Base-by-base conservation (phyloP, 1,140 invertebrate species). In the Coptotermes formosanus region DNA sequence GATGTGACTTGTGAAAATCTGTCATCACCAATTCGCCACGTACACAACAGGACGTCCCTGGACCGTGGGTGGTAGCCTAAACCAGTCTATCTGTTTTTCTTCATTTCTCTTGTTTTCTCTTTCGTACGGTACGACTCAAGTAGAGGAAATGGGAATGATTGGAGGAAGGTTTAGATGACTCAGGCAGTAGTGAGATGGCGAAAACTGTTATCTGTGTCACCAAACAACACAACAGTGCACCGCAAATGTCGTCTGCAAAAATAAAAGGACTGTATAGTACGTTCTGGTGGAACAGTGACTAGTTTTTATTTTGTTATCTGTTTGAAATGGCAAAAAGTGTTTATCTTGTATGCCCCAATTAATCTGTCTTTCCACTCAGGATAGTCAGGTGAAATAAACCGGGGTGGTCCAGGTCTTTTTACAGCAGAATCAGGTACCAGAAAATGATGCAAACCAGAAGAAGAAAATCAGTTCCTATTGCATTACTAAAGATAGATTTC, bases 11-110 rank as follows among this genome's bases (percentile, higher is more conserved):
- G 64, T 75, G 64, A 75, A 75, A 75, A 75, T 75, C 64, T 75
- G 64, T 75, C 64, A 75, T 75, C 64, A 75, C 64, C 64, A 30
- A 75, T 75, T 75, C n/a, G 64, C 64, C 64, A 75, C 64, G n/a
- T 75, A 30, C 64, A 75, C 64, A 30, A 75, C 64, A 75, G 64
- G 64, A 75, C 25, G n/a, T 30, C 64, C 64, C 2, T 14, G 64
- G n/a, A 14, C 64, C n/a, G 8, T 14, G n/a, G 64, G 64, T 75
- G 64, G 64, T 75, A 75, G 38, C 38, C 38, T 38, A 38, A 2
- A 4, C 38, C 4, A 4, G 2, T 30, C 4, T 48, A 9, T 75
- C 64, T 75, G 64, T 75, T 75, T 3, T 30, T 25, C n/a, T 75
- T 75, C 25, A 75, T 75, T 30, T 11, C 25, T 25, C n/a, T 75